phyloP scores from a whole-genome alignment of 2,797 vertebrate genomes.

The Fundulus diaphanus region DNA sequence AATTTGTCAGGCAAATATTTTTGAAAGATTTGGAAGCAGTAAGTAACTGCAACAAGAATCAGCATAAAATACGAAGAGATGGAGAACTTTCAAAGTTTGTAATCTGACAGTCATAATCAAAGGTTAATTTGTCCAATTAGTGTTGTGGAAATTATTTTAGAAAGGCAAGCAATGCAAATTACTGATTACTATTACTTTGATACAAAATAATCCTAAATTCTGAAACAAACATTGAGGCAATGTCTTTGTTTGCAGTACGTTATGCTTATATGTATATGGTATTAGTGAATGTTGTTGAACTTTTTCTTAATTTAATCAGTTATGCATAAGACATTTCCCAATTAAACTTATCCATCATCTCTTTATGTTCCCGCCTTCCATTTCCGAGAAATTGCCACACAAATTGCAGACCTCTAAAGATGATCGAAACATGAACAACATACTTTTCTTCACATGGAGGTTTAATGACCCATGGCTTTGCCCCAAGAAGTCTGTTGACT shows the following conservation, averaged over 20 bases:
- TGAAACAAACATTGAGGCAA: background rate
- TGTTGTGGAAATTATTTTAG: background rate
- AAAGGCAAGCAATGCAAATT: background rate
- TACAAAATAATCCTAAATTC: background rate
- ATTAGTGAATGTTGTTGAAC: no score
- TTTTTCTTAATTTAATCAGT: no score
- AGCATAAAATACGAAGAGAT: background rate
- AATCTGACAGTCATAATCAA: background rate
- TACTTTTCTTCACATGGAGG: background rate
- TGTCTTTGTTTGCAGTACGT: no score
- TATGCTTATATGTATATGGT: no score
- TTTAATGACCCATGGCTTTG: background rate
- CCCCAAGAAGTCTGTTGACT: background rate
- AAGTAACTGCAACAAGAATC: background rate
- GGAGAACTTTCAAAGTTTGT: background rate
- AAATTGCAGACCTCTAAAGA: no score
- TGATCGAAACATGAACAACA: no score
- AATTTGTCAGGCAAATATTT: no score
- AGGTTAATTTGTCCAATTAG: background rate
- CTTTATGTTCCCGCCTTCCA: no score
- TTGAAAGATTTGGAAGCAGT: background rate
- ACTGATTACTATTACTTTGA: background rate
- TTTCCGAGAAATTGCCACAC: background rate
- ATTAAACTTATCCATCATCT: background rate
- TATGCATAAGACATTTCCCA: no score